Base-by-base conservation (phyloP, 2,797 vertebrate genomes). In the Sebastes iracundus region DNA sequence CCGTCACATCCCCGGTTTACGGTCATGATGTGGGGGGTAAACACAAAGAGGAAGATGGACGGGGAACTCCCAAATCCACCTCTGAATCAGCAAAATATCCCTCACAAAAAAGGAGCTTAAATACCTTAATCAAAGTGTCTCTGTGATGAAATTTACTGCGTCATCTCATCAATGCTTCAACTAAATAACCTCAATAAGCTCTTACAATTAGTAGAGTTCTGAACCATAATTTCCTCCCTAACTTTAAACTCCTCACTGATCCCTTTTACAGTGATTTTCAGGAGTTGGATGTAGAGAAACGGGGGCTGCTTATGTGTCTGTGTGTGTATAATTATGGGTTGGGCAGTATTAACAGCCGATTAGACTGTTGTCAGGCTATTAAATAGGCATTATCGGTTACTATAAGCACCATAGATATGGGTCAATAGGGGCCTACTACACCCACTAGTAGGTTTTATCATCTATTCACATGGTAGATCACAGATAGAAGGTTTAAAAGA, bases 251-350 rank as follows among this genome's bases (percentile, higher is more conserved):
- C 33, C 12, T 38, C 35, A 5, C 35, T 13, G 35, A 38, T 13
- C 35, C 35, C 35, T 38, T 38, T 38, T 38, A 38, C 12, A 38
- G 0, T n/a, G 72, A 12, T 56, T 46, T 69, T 6, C 38, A 33
- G 16, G n/a, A 42, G 38, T 13, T 68, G 20, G 56, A 67, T 25
- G 49, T 63, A 18, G 64, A 49, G 35, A 55, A 82, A 55, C 1
- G 33, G 42, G 69, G 58, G 72, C 72, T 71, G 32, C 3, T 64
- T 66, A 25, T 74, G 13, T 80, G 49, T 77, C 22, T 84, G 70
- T 70, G 70, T 74, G 49, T 72, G 62, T 80, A 30, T 68, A 66
- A 76, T 75, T 70, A 63, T 79, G 80, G 58, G 61, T 27, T 25
- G 49, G 60, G 13, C 38, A 27, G 32, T 33, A 80, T 49, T 60